A percentile compares a stretch with the other conserved stretches of the same genome.
Evolutionary conservation across 2,113 vertebrate genomes (phyloP).

Genomic region (Calyptomena viridis): DNA sequence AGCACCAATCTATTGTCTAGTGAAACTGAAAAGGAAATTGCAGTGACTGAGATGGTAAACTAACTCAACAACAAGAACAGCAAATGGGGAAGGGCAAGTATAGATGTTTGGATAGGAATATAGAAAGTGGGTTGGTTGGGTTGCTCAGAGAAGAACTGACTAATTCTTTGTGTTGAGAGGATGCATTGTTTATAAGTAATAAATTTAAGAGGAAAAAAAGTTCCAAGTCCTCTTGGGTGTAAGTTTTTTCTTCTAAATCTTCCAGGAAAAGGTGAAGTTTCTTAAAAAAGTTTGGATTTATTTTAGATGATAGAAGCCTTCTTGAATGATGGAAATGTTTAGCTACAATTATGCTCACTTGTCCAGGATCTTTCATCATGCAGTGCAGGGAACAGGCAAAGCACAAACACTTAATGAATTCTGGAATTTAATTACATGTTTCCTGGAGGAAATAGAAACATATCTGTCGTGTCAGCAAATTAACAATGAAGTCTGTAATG

Average conservation of each 20-base stretch:
- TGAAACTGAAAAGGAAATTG: slow-evolving; percentile 25
- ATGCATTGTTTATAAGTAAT: neutral
- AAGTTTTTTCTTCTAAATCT: neutral
- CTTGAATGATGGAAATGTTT: neutral
- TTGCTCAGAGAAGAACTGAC: neutral
- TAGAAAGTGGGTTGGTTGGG: neutral
- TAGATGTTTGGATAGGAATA: slow-evolving; percentile 28
- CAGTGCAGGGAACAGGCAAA: neutral
- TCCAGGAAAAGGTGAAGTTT: neutral
- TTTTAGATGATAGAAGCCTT: neutral
- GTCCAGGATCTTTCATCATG: neutral
- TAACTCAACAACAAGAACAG: neutral
- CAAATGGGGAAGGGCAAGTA: neutral
- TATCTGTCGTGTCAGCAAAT: neutral
- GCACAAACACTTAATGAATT: slow-evolving; percentile 8
- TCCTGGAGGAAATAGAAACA: neutral
- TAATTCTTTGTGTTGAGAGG: neutral
- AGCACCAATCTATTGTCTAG: neutral
- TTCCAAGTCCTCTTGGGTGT: neutral
- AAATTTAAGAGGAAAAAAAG: neutral
- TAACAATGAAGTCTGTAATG: neutral
- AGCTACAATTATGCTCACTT: neutral
- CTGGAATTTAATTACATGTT: neutral
- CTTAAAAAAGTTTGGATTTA: neutral
- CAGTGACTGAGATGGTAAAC: neutral